Evolutionary conservation across 2,888 invertebrate species (phyloP), one percentile per base, ranked within the genome.

Genomic region (Caenorhabditis sp.): DNA sequence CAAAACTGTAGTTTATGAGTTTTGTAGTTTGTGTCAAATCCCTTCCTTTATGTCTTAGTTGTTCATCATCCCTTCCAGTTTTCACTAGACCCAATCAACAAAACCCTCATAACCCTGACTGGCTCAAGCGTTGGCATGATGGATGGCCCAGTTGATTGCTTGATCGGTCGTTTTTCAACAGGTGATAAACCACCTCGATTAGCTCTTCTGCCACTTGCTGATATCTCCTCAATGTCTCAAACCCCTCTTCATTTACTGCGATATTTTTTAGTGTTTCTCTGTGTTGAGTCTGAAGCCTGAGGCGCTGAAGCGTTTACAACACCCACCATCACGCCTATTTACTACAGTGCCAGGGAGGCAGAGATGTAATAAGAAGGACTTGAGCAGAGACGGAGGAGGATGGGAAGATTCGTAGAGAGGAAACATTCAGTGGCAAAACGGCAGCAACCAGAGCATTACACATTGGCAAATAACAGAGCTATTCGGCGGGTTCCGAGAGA

Each of bases 391-490:
- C 62, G 64, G 64, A 72, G 62, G 64, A 64, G 64, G 67, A 65
- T 51, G 58, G 60, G 74, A 61, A 60, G 67, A 67, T 67, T 61
- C 44, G 76, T 50, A 32, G 76, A 76, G 76, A 74, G 67, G 74
- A 74, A 74, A 76, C 76, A 76, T 67, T 76, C 67, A 60, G 60
- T 47, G 74, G 60, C 32, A 58, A 56, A 60, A 58, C 67, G 67
- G 76, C 67, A 67, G 76, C 76, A 67, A 78, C 78, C 70, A 78
- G 78, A 69, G 78, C 78, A 78, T 78, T 78, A 78, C 78, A 78
- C 78, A 78, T 70, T 70, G 78, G 70, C 70, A 78, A 78, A 78
- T 65, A 78, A 70, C 76, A 35, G 65, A 76, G 68, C 67, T 67
- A 61, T 28, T 24, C 51, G 35, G 65, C 65, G 35, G 65, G 56